Evolutionary conservation across 2,888 invertebrate species (phyloP).

Genomic region (Polymixis lichenea): DNA sequence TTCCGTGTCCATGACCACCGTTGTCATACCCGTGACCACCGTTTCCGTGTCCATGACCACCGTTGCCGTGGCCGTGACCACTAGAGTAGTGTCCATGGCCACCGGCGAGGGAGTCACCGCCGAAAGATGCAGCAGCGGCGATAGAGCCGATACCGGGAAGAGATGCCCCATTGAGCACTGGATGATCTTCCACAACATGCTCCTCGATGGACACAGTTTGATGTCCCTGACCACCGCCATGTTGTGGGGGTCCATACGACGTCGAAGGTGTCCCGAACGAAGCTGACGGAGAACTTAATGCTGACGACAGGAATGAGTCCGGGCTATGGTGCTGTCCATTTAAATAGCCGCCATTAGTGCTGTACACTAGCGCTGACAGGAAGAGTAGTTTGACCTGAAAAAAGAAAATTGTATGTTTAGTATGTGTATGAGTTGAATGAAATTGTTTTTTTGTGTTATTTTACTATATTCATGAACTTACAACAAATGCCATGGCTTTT

Average conservation of each 20-base stretch:
- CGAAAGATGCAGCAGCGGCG: conserved; percentile 31
- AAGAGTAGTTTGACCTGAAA: conserved; percentile 85
- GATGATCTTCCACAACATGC: conserved; percentile 65
- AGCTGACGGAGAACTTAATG: conserved; percentile 82
- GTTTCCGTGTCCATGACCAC: not conserved
- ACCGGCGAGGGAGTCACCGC: conserved; percentile 33
- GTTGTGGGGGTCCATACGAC: conserved; percentile 80
- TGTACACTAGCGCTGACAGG: conserved; percentile 81
- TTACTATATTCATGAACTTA: conserved; percentile 77
- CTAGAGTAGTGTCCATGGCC: conserved; percentile 33
- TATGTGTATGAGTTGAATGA: conserved; percentile 8
- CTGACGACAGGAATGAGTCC: conserved; percentile 83
- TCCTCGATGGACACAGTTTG: conserved; percentile 55
- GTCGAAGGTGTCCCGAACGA: conserved; percentile 82
- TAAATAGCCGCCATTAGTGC: conserved; percentile 79
- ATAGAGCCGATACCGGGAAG: conserved; percentile 59
- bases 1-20: not conserved
- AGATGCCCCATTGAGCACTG: conserved; percentile 52
- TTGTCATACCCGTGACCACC: not conserved
- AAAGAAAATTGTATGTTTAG: conserved; percentile 67
- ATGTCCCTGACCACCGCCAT: conserved; percentile 44
- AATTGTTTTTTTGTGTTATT: conserved; percentile 5
- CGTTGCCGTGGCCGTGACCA: not conserved
- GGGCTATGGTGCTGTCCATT: conserved; percentile 75
- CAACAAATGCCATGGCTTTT: conserved; percentile 89